Conservation (phyloP, 2,113 vertebrate genomes). For the Mormyrus iriodes region DNA sequence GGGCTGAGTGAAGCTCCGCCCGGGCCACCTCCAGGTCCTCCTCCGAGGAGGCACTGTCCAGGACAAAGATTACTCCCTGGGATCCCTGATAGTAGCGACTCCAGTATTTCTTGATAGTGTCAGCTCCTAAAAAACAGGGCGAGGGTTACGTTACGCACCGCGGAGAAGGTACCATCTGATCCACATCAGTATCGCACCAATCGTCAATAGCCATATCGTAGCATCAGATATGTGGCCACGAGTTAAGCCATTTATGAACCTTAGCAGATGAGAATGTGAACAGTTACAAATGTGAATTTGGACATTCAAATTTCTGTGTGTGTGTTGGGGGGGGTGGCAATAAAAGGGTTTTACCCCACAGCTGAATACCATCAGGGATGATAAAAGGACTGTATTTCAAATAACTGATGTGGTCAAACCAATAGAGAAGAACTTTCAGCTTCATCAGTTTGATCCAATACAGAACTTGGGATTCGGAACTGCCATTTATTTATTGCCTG, state of each 20-base stretch:
- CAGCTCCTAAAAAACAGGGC: slow-evolving; percentile 71
- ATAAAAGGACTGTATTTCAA: neutral
- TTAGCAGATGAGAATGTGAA: neutral
- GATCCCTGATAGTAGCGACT: slow-evolving; percentile 98
- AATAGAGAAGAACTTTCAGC: neutral
- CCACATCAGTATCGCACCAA: neutral
- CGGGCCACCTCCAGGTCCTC: slow-evolving; percentile 89
- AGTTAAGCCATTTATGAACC: neutral
- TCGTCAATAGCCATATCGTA: neutral
- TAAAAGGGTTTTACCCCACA: neutral
- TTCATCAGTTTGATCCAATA: neutral
- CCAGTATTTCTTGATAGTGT: slow-evolving; percentile 97
- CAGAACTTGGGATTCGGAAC: neutral
- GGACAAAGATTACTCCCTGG: slow-evolving; percentile 91
- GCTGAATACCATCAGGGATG: neutral
- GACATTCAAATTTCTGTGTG: neutral
- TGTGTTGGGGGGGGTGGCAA: neutral
- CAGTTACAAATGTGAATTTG: neutral
- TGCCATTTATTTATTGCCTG: neutral
- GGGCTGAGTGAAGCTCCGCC: slow-evolving; percentile 88
- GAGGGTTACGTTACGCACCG: neutral
- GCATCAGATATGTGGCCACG: neutral
- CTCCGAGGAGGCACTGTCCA: slow-evolving; percentile 91
- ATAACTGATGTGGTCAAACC: neutral
- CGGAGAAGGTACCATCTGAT: neutral